Conservation (phyloP, 2,113 vertebrate species). For the Conger conger region DNA sequence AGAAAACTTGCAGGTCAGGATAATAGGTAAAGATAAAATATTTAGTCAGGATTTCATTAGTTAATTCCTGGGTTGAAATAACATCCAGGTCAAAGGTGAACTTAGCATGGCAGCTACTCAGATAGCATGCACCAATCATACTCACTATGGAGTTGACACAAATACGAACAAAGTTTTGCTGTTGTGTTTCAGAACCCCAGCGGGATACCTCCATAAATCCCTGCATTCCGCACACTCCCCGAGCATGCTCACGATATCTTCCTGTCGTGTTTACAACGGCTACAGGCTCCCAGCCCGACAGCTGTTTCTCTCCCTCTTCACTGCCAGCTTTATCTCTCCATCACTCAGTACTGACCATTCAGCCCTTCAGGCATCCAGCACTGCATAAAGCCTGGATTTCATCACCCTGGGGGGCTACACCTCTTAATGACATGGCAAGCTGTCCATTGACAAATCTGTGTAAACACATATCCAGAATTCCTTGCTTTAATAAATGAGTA, state of each 20-base stretch:
- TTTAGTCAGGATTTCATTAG: not conserved
- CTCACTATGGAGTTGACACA: not conserved
- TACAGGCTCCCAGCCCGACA: slow-evolving; percentile 13
- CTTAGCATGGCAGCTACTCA: not conserved
- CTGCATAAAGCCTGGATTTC: too few relatives aligned
- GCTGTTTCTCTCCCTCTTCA: slow-evolving; percentile 19
- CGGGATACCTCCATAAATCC: slow-evolving; percentile 13
- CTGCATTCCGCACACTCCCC: slow-evolving; percentile 8
- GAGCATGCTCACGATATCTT: slow-evolving; percentile 20
- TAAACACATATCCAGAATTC: too few relatives aligned
- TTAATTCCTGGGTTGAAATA: not conserved
- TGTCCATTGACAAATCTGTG: too few relatives aligned
- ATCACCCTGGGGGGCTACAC: too few relatives aligned
- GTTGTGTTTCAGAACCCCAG: not conserved
- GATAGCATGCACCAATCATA: not conserved
- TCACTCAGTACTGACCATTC: not conserved
- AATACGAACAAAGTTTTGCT: not conserved
- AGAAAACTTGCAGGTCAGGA: too few relatives aligned
- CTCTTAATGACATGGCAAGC: too few relatives aligned
- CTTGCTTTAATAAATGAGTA: too few relatives aligned
- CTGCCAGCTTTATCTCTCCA: not conserved
- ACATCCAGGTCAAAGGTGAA: not conserved
- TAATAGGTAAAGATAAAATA: too few relatives aligned
- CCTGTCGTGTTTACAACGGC: slow-evolving; percentile 28
- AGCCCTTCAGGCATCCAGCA: too few relatives aligned